Conservation (phyloP, 1,140 invertebrate genomes). For the Tetragonula clypearis region DNA sequence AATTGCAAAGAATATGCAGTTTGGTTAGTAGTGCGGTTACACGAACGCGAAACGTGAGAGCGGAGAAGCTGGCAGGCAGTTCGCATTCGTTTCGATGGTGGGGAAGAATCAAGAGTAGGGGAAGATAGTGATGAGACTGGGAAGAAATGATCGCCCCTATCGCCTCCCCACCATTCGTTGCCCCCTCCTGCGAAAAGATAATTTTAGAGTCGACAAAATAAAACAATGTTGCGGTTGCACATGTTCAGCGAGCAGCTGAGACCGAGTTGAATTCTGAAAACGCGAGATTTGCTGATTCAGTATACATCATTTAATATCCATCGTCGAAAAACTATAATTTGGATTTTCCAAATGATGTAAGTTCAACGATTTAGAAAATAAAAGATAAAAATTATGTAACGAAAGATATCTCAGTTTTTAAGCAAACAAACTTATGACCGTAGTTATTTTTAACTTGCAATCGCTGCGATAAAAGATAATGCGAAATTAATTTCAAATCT, state of each 20-base stretch:
- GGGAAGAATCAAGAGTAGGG: neutral
- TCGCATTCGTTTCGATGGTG: neutral
- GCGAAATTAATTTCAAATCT: neutral
- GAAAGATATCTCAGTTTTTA: neutral
- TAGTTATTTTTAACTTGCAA: neutral
- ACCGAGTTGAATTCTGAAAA: conserved; percentile 15
- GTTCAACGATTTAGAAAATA: neutral
- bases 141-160: conserved; percentile 32
- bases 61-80: neutral
- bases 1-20: conserved; percentile 46
- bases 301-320: no score
- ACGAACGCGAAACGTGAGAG: conserved; percentile 15
- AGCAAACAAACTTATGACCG: no score
- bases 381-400: neutral
- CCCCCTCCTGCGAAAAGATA: conserved; percentile 43
- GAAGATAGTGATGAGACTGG: neutral
- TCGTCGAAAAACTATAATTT: neutral
- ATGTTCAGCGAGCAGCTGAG: conserved; percentile 35
- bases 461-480: neutral
- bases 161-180: neutral
- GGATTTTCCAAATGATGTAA: neutral
- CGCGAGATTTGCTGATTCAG: no score
- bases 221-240: conserved; percentile 58
- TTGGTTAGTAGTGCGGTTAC: conserved; percentile 2
- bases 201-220: conserved; percentile 64